Evolutionary conservation across 1,140 invertebrate genomes (phyloP).

Genomic region (Cydia pomonella): DNA sequence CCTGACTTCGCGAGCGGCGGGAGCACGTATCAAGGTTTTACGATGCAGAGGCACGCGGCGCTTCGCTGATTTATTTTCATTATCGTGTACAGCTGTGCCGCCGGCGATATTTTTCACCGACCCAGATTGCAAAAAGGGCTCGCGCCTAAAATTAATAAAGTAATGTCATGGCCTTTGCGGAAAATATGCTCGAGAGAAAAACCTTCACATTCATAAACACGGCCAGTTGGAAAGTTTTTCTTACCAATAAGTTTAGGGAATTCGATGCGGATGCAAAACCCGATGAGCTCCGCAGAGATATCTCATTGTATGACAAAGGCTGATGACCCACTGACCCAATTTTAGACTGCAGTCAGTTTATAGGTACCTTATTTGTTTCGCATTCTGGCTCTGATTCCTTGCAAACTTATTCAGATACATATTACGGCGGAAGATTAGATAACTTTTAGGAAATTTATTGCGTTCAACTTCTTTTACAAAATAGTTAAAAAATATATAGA

Average conservation of each 20-base stretch:
- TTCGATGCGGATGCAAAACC: slow-evolving; percentile 58
- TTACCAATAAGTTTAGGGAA: slow-evolving; percentile 40
- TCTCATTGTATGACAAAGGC: slow-evolving; percentile 74
- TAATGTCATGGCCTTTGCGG: slow-evolving; percentile 36
- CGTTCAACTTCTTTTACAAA: not conserved
- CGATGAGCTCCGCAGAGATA: slow-evolving; percentile 66
- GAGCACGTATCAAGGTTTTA: slow-evolving; percentile 59
- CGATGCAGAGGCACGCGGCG: slow-evolving; percentile 52
- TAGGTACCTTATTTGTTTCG: slow-evolving; percentile 72
- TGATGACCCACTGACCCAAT: slow-evolving; percentile 73
- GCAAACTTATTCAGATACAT: slow-evolving; percentile 66
- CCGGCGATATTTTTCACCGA: slow-evolving; percentile 48
- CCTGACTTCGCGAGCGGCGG: slow-evolving; percentile 33
- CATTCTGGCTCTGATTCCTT: slow-evolving; percentile 69
- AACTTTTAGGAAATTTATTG: not conserved
- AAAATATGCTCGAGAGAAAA: slow-evolving; percentile 40
- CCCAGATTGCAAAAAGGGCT: slow-evolving; percentile 41
- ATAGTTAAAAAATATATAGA: not conserved
- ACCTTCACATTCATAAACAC: slow-evolving; percentile 37
- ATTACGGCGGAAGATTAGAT: slow-evolving; percentile 30
- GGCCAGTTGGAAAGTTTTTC: slow-evolving; percentile 35
- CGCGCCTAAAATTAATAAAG: slow-evolving; percentile 53
- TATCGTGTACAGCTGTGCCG: slow-evolving; percentile 48
- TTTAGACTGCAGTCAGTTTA: slow-evolving; percentile 71
- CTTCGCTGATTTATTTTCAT: slow-evolving; percentile 64